Evolutionary conservation across 1,140 invertebrate genomes (phyloP).

Genomic region (Pinna nobilis): DNA sequence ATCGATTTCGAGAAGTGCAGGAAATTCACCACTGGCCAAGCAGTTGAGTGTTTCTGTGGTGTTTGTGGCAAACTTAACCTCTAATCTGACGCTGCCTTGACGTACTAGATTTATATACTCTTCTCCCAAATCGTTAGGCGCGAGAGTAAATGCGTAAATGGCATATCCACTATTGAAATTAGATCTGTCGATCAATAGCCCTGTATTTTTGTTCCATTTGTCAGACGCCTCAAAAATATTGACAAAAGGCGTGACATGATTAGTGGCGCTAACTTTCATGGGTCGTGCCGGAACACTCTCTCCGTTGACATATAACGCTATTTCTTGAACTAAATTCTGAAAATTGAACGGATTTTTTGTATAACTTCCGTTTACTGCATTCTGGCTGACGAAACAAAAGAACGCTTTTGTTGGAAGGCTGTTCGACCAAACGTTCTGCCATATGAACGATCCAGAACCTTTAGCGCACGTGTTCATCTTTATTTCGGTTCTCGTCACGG

Average conservation of each 20-base stretch:
- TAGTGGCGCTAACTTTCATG: too few species aligned
- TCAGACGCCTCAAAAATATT: conserved; percentile 32
- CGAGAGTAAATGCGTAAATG: conserved; percentile 9
- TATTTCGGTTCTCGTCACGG: conserved; percentile 26
- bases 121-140: conserved; percentile 18
- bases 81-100: conserved; percentile 31
- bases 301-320: conserved; percentile 31
- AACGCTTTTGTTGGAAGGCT: conserved; percentile 16
- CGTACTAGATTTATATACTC: conserved; percentile 32
- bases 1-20: conserved; percentile 16
- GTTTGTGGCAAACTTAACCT: conserved; percentile 11
- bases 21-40: conserved; percentile 22
- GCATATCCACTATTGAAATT: conserved; percentile 28
- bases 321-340: conserved; percentile 4
- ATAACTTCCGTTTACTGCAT: conserved; percentile 31
- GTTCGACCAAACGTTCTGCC: conserved; percentile 31
- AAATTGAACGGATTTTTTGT: conserved; percentile 39
- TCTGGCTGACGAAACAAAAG: conserved; percentile 25
- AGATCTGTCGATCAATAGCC: conserved; percentile 12
- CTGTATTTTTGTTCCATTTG: conserved; percentile 35
- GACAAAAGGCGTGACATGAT: conserved; percentile 28
- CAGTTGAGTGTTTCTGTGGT: conserved; percentile 24
- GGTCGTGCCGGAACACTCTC: conserved; percentile 21
- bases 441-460: conserved; percentile 35
- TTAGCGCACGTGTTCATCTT: conserved; percentile 32